Evolutionary conservation across 2,113 vertebrate genomes (phyloP).

Genomic region (Anas platyrhynchos): DNA sequence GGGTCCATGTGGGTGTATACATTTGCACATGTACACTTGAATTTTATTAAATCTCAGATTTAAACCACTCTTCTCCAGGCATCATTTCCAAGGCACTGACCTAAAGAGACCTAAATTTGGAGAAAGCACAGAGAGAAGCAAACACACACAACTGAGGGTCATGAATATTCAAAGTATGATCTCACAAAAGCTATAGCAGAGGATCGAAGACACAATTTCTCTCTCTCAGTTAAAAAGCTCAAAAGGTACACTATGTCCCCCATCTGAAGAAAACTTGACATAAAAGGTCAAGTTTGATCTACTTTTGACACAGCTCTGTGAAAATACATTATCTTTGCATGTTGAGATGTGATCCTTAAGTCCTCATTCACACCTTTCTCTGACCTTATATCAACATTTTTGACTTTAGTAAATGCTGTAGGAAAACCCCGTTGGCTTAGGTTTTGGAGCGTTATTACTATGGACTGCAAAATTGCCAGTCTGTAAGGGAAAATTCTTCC

Average conservation of each 20-base stretch:
- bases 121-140: not conserved
- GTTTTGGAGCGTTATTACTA: not conserved
- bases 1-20: not conserved
- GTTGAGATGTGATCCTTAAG: not conserved
- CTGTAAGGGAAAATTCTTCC: not conserved
- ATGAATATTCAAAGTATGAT: not conserved
- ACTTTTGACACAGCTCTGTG: not conserved
- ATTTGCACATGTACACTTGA: rapidly evolving
- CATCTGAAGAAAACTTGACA: not conserved
- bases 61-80: not conserved
- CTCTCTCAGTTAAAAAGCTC: not conserved
- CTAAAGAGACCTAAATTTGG: not conserved
- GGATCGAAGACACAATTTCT: not conserved
- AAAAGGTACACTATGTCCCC: not conserved
- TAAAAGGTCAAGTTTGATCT: not conserved
- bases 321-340: not conserved
- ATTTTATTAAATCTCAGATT: not conserved
- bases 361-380: not conserved
- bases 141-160: not conserved
- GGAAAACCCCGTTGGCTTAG: not conserved
- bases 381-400: not conserved
- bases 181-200: not conserved
- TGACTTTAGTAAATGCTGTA: not conserved
- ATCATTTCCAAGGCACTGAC: not conserved
- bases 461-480: not conserved